Evolutionary conservation across 2,797 vertebrate species (phyloP).

Genomic region (Centroberyx gerrardi): DNA sequence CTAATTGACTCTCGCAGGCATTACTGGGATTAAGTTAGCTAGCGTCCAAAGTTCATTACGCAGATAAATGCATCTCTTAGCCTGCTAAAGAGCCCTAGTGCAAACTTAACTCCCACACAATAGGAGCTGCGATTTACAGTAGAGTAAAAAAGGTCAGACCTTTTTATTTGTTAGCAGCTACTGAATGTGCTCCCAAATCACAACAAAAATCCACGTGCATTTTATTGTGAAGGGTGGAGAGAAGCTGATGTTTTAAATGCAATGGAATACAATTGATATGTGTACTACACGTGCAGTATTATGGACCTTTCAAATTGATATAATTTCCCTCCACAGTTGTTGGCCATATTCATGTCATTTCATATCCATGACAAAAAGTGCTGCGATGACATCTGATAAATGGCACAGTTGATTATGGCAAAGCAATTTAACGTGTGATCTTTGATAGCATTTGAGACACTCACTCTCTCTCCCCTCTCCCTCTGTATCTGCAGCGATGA

Average conservation of each 20-base stretch:
- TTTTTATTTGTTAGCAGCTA: constrained; percentile 42
- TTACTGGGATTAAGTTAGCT: constrained; percentile 90
- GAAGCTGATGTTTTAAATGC: too few species aligned
- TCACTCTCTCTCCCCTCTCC: constrained; percentile 43
- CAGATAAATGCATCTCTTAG: constrained; percentile 89
- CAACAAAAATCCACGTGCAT: not conserved
- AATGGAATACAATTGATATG: too few species aligned
- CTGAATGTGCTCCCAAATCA: constrained; percentile 1
- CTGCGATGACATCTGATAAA: constrained; percentile 46
- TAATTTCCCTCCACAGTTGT: constrained; percentile 43
- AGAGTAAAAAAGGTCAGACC: constrained; percentile 49
- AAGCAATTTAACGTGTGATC: constrained; percentile 68
- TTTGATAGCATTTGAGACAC: constrained; percentile 62
- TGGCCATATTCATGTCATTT: constrained; percentile 57
- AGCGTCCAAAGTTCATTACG: constrained; percentile 90
- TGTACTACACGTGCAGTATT: constrained; percentile 2
- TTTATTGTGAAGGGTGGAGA: not conserved
- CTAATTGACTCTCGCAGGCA: constrained; percentile 92
- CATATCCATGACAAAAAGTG: constrained; percentile 17
- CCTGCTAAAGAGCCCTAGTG: constrained; percentile 82
- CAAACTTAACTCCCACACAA: constrained; percentile 82
- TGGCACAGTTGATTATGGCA: constrained; percentile 54
- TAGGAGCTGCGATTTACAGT: constrained; percentile 28
- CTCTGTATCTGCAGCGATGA: constrained; percentile 76
- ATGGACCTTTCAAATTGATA: constrained; percentile 17